phyloP scores from a whole-genome alignment of 2,113 vertebrate species.

The Larimichthys polyactis region DNA sequence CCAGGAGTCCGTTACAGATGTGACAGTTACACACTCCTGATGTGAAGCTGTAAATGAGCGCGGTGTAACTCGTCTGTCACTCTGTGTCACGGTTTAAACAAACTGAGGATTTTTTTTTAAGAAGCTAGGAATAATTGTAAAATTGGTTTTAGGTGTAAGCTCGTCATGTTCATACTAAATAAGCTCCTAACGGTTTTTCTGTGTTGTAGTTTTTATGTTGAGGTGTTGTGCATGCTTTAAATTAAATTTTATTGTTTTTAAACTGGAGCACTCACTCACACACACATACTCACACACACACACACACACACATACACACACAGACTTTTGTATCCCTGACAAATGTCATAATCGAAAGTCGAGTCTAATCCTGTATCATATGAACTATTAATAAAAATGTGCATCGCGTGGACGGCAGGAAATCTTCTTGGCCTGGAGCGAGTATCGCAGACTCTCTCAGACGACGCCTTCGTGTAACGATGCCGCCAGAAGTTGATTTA shows the following conservation, averaged over 20 bases:
- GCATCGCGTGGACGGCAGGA: background rate
- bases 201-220: background rate
- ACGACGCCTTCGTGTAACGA: background rate
- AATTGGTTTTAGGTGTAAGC: background rate
- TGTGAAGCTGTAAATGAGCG: slow-evolving; percentile 18
- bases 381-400: background rate
- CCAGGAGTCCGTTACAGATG: background rate
- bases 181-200: background rate
- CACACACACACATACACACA: background rate
- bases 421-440: background rate
- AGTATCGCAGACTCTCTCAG: background rate
- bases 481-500: background rate
- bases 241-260: background rate
- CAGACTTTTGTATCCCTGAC: background rate
- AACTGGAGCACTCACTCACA: background rate
- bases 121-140: background rate
- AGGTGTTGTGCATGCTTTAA: background rate
- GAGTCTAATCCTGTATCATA: background rate
- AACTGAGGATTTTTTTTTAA: background rate
- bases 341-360: background rate
- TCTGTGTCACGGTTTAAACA: background rate
- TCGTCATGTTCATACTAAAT: background rate
- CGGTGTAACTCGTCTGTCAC: background rate
- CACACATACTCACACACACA: background rate
- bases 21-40: slow-evolving; percentile 6